Percentiles rank a stretch among this genome's conserved stretches.
phyloP scores from a whole-genome alignment of 2,797 vertebrate genomes.

The Myiotriccus ornatus region DNA sequence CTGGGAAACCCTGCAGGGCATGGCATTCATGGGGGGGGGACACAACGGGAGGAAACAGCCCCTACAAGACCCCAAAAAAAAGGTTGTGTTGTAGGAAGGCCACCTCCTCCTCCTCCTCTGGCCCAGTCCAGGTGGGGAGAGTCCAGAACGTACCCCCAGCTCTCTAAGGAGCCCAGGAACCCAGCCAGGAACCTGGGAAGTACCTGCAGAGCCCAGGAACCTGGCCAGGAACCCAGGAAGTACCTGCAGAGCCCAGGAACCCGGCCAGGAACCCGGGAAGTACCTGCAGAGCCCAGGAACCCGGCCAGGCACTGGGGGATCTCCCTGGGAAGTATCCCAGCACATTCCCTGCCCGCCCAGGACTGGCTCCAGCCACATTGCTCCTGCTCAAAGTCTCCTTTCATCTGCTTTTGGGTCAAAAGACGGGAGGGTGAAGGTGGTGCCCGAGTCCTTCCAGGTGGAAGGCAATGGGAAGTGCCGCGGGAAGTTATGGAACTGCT shows the following conservation, averaged over 20 bases:
- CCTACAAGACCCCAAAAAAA: not conserved
- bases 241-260: not conserved
- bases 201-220: not conserved
- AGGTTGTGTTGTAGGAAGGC: not conserved
- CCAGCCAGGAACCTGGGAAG: not conserved
- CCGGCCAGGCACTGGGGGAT: not conserved
- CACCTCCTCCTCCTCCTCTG: not conserved
- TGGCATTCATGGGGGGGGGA: fast-evolving
- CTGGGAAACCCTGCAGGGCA: not conserved
- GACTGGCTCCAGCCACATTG: not conserved
- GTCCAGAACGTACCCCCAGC: fast-evolving
- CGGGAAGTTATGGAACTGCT: not conserved
- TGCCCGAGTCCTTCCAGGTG: fast-evolving
- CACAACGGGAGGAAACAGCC: not conserved
- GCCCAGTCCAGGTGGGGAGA: not conserved
- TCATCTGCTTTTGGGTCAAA: not conserved
- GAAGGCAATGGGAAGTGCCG: not conserved
- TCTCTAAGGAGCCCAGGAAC: not conserved
- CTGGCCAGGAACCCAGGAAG: not conserved
- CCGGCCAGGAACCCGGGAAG: not conserved
- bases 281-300: not conserved
- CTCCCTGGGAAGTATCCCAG: not conserved
- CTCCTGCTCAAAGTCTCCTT: not conserved
- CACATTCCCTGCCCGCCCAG: fast-evolving
- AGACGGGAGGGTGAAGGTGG: not conserved